Conservation (phyloP, 2,888 invertebrate genomes). For the Physocephala rufipes region DNA sequence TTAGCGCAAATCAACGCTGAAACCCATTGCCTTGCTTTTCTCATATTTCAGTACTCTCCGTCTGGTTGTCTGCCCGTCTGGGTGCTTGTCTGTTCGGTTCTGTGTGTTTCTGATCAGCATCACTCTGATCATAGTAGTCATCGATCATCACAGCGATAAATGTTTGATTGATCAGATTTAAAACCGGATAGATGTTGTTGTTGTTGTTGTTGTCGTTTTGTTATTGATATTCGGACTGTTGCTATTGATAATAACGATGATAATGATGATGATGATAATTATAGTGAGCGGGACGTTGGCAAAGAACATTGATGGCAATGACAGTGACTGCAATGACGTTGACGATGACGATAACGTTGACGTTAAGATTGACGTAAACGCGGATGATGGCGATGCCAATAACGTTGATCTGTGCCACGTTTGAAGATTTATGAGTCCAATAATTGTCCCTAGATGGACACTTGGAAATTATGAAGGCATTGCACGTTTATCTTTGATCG, state of each 20-base stretch:
- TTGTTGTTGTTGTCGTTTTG: no score
- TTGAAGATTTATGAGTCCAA: slow-evolving; percentile 36
- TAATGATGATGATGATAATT: no score
- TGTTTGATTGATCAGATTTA: slow-evolving; percentile 30
- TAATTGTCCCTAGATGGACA: slow-evolving; percentile 33
- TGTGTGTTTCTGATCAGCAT: slow-evolving; percentile 18
- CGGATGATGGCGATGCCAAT: slow-evolving; percentile 13
- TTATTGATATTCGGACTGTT: no score
- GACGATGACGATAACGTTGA: not conserved
- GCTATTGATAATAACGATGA: no score
- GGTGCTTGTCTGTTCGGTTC: no score
- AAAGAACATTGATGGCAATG: not conserved
- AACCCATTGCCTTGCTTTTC: slow-evolving; percentile 13
- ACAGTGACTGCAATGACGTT: no score
- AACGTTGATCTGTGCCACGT: slow-evolving; percentile 31
- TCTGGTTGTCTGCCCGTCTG: slow-evolving; percentile 17
- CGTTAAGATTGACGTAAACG: not conserved
- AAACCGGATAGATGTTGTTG: no score
- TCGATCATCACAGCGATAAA: slow-evolving; percentile 36
- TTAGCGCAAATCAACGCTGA: slow-evolving; percentile 9
- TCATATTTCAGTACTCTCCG: not conserved
- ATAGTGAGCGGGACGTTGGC: no score
- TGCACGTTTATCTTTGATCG: slow-evolving; percentile 20
- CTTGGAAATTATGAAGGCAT: slow-evolving; percentile 32
- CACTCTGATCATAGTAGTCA: slow-evolving; percentile 36